Percentiles rank a stretch among this genome's conserved stretches.
phyloP scores from a whole-genome alignment of 1,140 invertebrate genomes.

The Cydia splendana region DNA sequence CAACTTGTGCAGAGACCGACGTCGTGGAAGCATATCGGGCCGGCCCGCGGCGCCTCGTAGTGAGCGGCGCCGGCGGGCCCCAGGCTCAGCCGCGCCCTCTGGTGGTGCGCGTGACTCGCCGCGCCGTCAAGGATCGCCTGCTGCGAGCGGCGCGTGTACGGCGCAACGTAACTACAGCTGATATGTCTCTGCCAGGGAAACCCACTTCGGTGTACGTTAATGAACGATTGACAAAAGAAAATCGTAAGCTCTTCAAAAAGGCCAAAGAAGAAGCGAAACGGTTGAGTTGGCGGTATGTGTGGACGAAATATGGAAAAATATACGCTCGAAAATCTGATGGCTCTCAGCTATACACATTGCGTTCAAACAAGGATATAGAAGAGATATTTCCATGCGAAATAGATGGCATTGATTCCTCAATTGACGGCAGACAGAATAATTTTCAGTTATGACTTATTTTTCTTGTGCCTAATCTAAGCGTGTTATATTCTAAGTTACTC shows the following conservation, averaged over 20 bases:
- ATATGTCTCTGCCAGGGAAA: slow-evolving; percentile 9
- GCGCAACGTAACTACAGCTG: not conserved
- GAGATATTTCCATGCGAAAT: slow-evolving; percentile 11
- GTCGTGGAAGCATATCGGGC: not conserved
- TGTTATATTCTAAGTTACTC: not conserved
- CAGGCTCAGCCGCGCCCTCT: not conserved
- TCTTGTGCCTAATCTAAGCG: not conserved
- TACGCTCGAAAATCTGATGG: slow-evolving; percentile 22
- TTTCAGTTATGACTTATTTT: too few species aligned
- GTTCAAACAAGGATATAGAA: slow-evolving; percentile 2
- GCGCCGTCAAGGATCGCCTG: not conserved
- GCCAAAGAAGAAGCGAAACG: slow-evolving; percentile 28
- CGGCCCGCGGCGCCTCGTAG: not conserved
- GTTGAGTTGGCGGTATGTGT: slow-evolving; percentile 36
- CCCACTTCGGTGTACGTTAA: slow-evolving; percentile 28
- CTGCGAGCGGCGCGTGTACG: not conserved
- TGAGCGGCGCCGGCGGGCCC: not conserved
- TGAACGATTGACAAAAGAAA: slow-evolving; percentile 36
- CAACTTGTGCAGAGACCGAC: not conserved
- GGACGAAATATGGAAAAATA: slow-evolving; percentile 36
- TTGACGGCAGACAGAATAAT: not conserved
- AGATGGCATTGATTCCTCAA: not conserved
- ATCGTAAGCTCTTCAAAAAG: slow-evolving; percentile 34
- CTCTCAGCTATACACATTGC: slow-evolving; percentile 27
- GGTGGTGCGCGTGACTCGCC: not conserved